Evolutionary conservation across 2,797 vertebrate species (phyloP).

Genomic region (Thaleichthys pacificus): DNA sequence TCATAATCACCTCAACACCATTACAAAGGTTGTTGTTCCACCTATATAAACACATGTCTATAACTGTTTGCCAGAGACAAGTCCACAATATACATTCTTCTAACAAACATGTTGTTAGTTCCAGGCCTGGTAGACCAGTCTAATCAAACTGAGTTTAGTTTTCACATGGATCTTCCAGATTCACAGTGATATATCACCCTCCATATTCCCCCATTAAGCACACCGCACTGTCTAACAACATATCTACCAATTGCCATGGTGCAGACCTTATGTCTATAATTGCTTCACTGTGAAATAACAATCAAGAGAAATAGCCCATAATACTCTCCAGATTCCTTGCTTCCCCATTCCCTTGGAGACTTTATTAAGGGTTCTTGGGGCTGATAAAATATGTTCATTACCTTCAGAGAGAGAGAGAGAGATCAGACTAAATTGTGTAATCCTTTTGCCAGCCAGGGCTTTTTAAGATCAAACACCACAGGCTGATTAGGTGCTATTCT

Average conservation of each 20-base stretch:
- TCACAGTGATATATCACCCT: too few species aligned
- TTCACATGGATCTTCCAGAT: too few species aligned
- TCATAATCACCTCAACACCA: not conserved
- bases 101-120: too few species aligned
- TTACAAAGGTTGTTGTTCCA: too few species aligned
- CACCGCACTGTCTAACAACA: slow-evolving; percentile 33
- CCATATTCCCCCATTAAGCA: slow-evolving; percentile 45
- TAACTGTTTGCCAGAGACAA: not conserved
- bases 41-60: too few species aligned
- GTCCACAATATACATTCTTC: not conserved
- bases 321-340: slow-evolving; percentile 45
- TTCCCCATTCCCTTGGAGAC: slow-evolving; percentile 47
- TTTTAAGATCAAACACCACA: slow-evolving; percentile 19
- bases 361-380: slow-evolving; percentile 54
- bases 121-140: too few species aligned
- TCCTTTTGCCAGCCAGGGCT: not conserved
- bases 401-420: not conserved
- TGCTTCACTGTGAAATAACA: slow-evolving; percentile 57
- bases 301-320: slow-evolving; percentile 63
- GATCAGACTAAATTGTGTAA: slow-evolving; percentile 5
- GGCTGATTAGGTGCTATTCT: slow-evolving; percentile 30
- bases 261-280: slow-evolving; percentile 56
- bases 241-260: slow-evolving; percentile 40
- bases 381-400: slow-evolving; percentile 41
- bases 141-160: too few species aligned